Conservation (phyloP, 2,888 invertebrate genomes). For the Sphecodes monilicornis region DNA sequence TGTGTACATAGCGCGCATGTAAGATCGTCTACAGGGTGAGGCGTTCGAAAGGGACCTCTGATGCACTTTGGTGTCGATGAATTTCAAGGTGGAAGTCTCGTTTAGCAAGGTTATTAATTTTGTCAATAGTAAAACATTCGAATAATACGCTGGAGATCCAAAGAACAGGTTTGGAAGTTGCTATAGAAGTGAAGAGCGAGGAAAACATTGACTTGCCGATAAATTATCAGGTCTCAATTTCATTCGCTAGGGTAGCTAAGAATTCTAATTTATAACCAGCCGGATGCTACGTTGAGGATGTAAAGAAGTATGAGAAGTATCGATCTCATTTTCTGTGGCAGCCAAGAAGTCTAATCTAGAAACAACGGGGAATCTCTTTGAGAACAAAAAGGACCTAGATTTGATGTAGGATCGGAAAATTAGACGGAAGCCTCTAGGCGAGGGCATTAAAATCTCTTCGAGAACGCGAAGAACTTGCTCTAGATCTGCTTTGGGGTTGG, state of each 20-base stretch:
- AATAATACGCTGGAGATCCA: background rate
- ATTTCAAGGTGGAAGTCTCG: background rate
- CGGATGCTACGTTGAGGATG: background rate
- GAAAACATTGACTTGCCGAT: background rate
- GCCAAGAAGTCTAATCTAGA: background rate
- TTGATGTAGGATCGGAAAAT: no score
- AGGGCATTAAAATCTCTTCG: background rate
- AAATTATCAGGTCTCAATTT: background rate
- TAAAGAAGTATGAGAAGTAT: background rate
- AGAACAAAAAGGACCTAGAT: background rate
- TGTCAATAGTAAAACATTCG: background rate
- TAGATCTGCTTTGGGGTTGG: no score
- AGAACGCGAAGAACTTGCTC: no score
- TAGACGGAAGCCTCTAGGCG: no score
- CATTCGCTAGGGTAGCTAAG: background rate
- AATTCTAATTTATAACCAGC: background rate
- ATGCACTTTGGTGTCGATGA: background rate
- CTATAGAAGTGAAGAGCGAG: no score
- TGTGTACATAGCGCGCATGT: conserved; percentile 62
- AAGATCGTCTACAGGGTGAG: conserved; percentile 59
- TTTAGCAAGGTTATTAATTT: background rate
- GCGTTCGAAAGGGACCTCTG: conserved; percentile 22
- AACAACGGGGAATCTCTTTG: background rate
- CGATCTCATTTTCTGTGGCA: background rate
- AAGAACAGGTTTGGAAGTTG: background rate